Evolutionary conservation across 1,140 invertebrate species (phyloP), one percentile per base, ranked within the genome.

Genomic region (Leguminivora glycinivorella): DNA sequence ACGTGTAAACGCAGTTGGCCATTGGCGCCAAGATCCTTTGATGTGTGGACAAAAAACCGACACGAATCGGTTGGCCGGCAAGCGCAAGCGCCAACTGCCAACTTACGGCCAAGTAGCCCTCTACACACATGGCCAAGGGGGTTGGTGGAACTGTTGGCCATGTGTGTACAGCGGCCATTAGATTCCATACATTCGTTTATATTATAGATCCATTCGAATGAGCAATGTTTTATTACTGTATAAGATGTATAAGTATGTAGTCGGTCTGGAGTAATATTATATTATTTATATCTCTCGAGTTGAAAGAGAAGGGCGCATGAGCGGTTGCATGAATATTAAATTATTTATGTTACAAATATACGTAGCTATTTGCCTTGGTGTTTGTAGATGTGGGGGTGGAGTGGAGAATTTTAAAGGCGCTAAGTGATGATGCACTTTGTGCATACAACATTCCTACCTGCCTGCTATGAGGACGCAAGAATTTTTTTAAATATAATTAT

Each of bases 131-230:
- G n/a, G n/a, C n/a, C n/a, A n/a, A n/a, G n/a, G n/a, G n/a, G n/a
- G n/a, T n/a, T n/a, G n/a, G n/a, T n/a, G n/a, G n/a, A n/a, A n/a
- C n/a, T n/a, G n/a, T n/a, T n/a, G n/a, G n/a, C n/a, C n/a, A n/a
- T n/a, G n/a, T n/a, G n/a, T n/a, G n/a, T n/a, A n/a, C n/a, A n/a
- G n/a, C n/a, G n/a, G n/a, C n/a, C n/a, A n/a, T n/a, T 80, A 84
- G 80, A 88, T 87, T 87, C 82, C 84, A 84, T 82, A 81, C 78
- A 81, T 82, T 83, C 80, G 75, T 83, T 79, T 85, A 80, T 77
- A 80, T 69, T 70, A 69, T 72, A 58, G 74, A 70, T 70, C 69
- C 71, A 69, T 71, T 63, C 24, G 72, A 56, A 56, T 66, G 29
- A 60, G 56, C 58, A 72, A 40, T 58, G 26, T 56, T 73, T 67